Conservation (phyloP, 2,797 vertebrate species). For the Hippoglossus hippoglossus region DNA sequence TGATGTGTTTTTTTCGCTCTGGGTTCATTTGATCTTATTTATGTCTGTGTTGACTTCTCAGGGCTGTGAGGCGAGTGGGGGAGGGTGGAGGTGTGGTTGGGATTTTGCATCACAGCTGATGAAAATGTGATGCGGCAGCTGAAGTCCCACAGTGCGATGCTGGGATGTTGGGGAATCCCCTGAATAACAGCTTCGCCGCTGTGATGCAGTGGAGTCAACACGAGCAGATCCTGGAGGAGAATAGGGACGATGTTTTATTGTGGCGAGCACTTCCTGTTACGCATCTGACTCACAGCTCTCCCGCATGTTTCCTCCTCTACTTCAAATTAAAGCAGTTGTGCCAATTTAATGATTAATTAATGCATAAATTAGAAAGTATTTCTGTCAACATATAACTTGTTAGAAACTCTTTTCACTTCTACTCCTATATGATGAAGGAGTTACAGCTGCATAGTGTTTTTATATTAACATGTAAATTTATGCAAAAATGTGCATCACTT, state of each 20-base stretch:
- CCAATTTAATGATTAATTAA: background rate
- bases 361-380: conserved; percentile 18
- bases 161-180: conserved; percentile 42
- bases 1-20: too few species aligned
- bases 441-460: conserved; percentile 1
- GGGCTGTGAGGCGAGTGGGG: conserved; percentile 29
- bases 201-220: conserved; percentile 5
- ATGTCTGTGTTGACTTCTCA: conserved; percentile 14
- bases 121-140: conserved; percentile 40
- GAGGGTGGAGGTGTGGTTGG: background rate
- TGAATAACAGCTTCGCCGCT: conserved; percentile 13
- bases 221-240: background rate
- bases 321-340: conserved; percentile 28
- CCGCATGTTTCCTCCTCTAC: background rate
- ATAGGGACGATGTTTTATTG: background rate
- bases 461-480: conserved; percentile 40
- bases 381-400: conserved; percentile 4
- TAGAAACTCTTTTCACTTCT: conserved; percentile 6
- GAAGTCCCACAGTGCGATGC: conserved; percentile 18
- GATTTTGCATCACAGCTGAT: conserved; percentile 39
- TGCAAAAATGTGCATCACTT: conserved; percentile 29
- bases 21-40: too few species aligned
- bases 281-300: conserved; percentile 3
- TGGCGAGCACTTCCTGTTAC: background rate
- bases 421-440: conserved; percentile 6